These are phyloP conservation scores for Amblyjoppa proteus DNA, from an alignment of 2,888 invertebrate genomes.

Conservation along the genomic window DNA sequence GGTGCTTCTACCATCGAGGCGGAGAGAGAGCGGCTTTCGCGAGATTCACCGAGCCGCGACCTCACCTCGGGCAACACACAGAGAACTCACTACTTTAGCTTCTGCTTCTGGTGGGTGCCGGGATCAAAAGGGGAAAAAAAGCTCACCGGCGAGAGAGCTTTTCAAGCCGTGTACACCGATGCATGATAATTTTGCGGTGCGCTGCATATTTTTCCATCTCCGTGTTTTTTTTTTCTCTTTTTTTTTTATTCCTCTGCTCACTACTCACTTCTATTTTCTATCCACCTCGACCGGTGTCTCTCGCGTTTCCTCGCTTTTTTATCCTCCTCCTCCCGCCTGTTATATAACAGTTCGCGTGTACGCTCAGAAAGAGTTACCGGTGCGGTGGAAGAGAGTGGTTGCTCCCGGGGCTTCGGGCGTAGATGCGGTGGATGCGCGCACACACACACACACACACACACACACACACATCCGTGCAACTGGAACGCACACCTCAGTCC, in stretches of 20 bases:
- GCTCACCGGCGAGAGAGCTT: constrained; percentile 62
- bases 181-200: constrained; percentile 68
- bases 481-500: neutral
- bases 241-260: constrained; percentile 6
- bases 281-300: constrained; percentile 45
- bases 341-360: constrained; percentile 37
- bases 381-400: constrained; percentile 43
- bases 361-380: constrained; percentile 59
- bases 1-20: constrained; percentile 47
- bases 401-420: constrained; percentile 30
- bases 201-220: constrained; percentile 37
- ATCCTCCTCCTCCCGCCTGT: constrained; percentile 26
- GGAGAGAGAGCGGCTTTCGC: constrained; percentile 55
- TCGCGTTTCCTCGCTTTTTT: constrained; percentile 47
- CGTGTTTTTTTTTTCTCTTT: neutral
- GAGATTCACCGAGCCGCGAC: constrained; percentile 52
- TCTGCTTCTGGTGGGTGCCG: constrained; percentile 39
- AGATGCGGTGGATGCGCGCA: constrained; percentile 2
- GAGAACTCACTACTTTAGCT: constrained; percentile 63
- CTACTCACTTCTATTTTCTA: constrained; percentile 43
- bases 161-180: constrained; percentile 66
- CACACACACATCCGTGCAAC: neutral
- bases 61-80: constrained; percentile 49
- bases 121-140: constrained; percentile 68
- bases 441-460: neutral